Conservation (phyloP, 2,888 invertebrate genomes). For the Heliconius erato region DNA sequence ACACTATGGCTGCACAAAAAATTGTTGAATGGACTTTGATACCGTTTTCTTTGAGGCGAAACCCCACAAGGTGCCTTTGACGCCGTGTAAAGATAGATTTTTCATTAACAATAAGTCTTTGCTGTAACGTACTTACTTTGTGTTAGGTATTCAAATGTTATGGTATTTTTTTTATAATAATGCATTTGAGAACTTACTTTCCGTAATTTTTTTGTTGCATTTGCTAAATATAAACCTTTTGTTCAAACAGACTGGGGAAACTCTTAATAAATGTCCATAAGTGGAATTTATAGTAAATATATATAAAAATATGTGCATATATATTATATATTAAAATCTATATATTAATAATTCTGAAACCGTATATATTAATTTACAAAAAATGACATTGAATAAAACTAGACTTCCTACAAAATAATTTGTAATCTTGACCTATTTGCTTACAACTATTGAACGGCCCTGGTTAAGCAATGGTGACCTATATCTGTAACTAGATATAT, state of each 20-base stretch:
- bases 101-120: conserved; percentile 7
- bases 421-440: conserved; percentile 29
- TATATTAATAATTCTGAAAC: background rate
- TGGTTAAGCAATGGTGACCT: conserved; percentile 29
- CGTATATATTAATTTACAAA: background rate
- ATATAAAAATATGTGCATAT: background rate
- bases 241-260: no score
- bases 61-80: conserved; percentile 28
- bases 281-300: background rate
- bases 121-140: conserved; percentile 5
- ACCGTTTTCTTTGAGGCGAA: conserved; percentile 37
- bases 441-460: conserved; percentile 24
- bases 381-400: background rate
- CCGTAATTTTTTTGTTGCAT: no score
- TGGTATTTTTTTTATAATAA: background rate
- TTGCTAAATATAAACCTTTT: no score
- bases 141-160: background rate
- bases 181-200: no score
- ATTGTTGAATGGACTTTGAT: conserved; percentile 38
- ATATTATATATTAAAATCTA: background rate
- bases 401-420: conserved; percentile 11
- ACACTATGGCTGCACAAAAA: conserved; percentile 27
- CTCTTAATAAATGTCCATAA: no score
- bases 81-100: conserved; percentile 12
- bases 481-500: conserved; percentile 25